A percentile compares a stretch with the other conserved stretches of the same genome.
These are phyloP conservation scores for Pseudomyrmex dendroicus DNA, from an alignment of 1,140 invertebrate species.

Conservation along the genomic window DNA sequence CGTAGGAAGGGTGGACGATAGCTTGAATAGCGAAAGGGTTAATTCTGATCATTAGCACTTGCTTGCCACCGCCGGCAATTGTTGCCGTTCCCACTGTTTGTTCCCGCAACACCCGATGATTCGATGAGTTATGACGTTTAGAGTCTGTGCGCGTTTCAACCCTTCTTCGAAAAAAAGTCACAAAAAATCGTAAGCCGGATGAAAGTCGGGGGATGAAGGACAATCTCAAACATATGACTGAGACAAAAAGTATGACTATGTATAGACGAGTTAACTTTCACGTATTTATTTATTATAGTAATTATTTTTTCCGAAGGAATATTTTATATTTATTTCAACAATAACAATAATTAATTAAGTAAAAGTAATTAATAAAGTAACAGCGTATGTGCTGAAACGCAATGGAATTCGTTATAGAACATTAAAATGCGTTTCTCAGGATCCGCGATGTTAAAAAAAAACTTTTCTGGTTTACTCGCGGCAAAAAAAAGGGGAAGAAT, in stretches of 20 bases:
- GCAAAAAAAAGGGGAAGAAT: background rate
- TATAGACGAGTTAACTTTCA: background rate
- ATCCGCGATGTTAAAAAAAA: background rate
- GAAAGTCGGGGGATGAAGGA: no score
- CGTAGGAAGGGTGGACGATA: background rate
- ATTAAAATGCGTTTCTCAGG: background rate
- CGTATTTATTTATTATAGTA: background rate
- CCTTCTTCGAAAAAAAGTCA: conserved; percentile 66
- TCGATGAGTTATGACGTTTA: conserved; percentile 80
- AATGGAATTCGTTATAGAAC: background rate
- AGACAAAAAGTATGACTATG: background rate
- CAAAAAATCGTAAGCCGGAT: conserved; percentile 53
- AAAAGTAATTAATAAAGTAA: background rate
- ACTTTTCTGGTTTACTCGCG: background rate
- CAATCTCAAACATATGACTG: background rate
- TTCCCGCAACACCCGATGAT: conserved; percentile 63
- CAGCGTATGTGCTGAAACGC: background rate
- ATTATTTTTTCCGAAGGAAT: background rate
- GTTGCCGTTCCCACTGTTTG: conserved; percentile 75
- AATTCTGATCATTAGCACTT: conserved; percentile 74
- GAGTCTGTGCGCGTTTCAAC: conserved; percentile 63
- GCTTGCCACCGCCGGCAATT: conserved; percentile 69
- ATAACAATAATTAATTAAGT: background rate
- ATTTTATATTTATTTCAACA: background rate
- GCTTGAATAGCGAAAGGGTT: conserved; percentile 72